A percentile compares a stretch with the other conserved stretches of the same genome.
These are phyloP conservation scores for Myotis davidii DNA, from an alignment of 2,113 vertebrate genomes.

Conservation along the genomic window DNA sequence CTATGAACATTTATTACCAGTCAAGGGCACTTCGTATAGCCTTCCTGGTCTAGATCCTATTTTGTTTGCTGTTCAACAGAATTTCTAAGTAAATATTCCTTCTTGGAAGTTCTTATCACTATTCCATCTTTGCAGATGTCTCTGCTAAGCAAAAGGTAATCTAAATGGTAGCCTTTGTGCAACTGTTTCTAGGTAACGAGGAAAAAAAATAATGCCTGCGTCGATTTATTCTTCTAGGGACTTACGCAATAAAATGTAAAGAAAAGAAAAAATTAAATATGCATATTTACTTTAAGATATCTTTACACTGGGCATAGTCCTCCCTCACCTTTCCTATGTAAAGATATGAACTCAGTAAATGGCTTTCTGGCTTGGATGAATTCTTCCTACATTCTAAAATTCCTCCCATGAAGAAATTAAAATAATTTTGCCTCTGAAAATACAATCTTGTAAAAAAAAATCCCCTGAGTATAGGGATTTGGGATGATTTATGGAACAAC, in stretches of 20 bases:
- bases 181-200: neutral
- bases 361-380: constrained; percentile 38
- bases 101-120: neutral
- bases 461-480: constrained; percentile 57
- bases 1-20: neutral
- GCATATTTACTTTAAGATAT: neutral
- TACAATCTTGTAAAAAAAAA: constrained; percentile 67
- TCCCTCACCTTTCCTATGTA: constrained; percentile 9
- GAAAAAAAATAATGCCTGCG: neutral
- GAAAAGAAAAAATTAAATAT: neutral
- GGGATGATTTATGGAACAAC: constrained; percentile 77
- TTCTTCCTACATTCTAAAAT: constrained; percentile 40
- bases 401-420: constrained; percentile 22
- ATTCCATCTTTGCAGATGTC: neutral
- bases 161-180: neutral
- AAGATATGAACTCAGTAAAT: neutral
- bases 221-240: neutral
- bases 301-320: neutral
- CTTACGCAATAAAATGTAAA: neutral
- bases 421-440: constrained; percentile 71
- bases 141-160: neutral
- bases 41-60: neutral
- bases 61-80: neutral
- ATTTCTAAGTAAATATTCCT: constrained; percentile 21
- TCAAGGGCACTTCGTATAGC: neutral